Evolutionary conservation across 2,888 invertebrate genomes (phyloP), one percentile per base, ranked within the genome.

Genomic region (Chrysolina americana): DNA sequence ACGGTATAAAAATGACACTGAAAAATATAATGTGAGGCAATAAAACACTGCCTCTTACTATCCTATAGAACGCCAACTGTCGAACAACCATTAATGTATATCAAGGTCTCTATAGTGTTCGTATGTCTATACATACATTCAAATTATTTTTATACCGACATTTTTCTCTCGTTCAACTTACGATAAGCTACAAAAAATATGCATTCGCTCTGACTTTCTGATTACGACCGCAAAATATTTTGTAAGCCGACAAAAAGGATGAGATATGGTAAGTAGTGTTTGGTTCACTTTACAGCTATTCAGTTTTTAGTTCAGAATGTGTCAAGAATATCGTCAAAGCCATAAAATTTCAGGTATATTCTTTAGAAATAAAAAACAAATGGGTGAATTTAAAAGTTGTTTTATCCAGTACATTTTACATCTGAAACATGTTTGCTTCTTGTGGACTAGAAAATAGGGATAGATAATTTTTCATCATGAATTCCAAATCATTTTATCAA

Each of bases 51-150:
- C 85, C 85, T 84, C 80, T 86, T 85, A 85, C 85, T 77, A 74
- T 74, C 70, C 73, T 41, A 71, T 76, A 77, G 80, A 81, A 80
- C 78, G 81, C 78, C 76, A 80, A 72, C 75, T 71, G 75, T 76
- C 70, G 70, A 77, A 75, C 73, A 74, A 75, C 77, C 71, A 76
- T 76, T 77, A 77, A 80, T 80, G 77, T 78, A 72, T 81, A 81
- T 79, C 81, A 81, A 81, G 81, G 81, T 81, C 81, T 81, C 78
- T 69, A 75, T 73, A 71, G 77, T 76, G 73, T 82, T 78, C 78
- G 80, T 82, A 79, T 82, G 83, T 78, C 83, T 83, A 83, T 83
- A 85, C 82, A 75, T 83, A 83, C 85, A 84, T 85, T 85, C 85
- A 85, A 85, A 85, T 85, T 84, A 82, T 82, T 83, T 84, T 84